Percentiles rank a stretch among this genome's conserved stretches.
Conservation (phyloP, 92 coral and sea anemone species). For the Pocillopora meandrina region DNA sequence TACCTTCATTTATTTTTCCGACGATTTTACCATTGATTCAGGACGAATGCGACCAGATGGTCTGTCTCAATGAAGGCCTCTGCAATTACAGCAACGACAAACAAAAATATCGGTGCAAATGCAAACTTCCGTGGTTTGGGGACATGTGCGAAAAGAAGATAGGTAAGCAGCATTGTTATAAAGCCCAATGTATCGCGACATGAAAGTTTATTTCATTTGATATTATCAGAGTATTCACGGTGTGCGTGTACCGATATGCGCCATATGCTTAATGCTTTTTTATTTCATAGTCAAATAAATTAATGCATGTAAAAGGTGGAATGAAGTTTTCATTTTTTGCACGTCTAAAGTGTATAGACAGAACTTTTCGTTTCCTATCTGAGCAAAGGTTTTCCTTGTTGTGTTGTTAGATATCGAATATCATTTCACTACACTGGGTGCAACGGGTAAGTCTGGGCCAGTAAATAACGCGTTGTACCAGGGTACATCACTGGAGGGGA, state of each 20-base stretch:
- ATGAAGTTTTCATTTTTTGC: no score
- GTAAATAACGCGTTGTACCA: slow-evolving; percentile 7
- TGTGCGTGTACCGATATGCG: no score
- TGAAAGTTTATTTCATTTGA: no score
- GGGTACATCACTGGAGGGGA: slow-evolving; percentile 37
- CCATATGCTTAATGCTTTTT: no score
- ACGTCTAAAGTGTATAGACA: no score
- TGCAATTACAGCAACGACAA: slow-evolving; percentile 16
- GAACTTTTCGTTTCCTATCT: not conserved
- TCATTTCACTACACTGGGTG: slow-evolving; percentile 31
- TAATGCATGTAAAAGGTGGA: no score
- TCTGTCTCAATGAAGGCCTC: slow-evolving; percentile 22
- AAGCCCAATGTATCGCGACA: no score
- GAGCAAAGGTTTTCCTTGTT: not conserved
- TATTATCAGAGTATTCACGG: no score
- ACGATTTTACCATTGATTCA: not conserved
- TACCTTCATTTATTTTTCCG: not conserved
- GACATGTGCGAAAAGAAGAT: slow-evolving; percentile 21
- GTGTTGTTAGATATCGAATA: not conserved
- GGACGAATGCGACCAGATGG: slow-evolving; percentile 19
- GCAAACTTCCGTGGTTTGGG: slow-evolving; percentile 32
- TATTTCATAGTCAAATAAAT: no score
- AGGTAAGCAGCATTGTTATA: not conserved
- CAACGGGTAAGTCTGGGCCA: slow-evolving; percentile 33
- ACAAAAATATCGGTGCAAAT: slow-evolving; percentile 11